Evolutionary conservation across 2,113 vertebrate species (phyloP), one percentile per base, ranked within the genome.

Genomic region (Pelecanus crispus): DNA sequence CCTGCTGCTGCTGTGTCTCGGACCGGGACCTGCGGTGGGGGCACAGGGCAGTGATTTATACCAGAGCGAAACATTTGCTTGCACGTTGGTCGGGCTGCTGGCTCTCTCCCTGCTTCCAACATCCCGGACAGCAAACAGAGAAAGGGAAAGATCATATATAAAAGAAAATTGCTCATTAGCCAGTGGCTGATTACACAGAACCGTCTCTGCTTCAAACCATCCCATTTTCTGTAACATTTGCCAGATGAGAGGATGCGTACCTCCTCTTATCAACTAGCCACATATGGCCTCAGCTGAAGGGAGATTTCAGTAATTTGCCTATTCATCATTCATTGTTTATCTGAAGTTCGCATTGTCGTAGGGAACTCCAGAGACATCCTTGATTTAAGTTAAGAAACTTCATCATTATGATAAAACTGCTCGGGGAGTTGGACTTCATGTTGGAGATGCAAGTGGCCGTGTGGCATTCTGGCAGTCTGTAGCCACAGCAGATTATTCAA

Each of bases 311-410:
- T 95, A 95, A 96, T 94, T 95, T 91, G 91, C 83, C 89, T 92
- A 94, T 96, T 95, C 93, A 95, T 95, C 96, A 95, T 71, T 95
- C 91, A 78, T 59, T 97, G 96, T 96, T 97, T 96, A 95, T 97
- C 94, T 96, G 94, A 92, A 94, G 89, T 91, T 95, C 91, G 71
- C 77, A 45, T 86, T 62, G 9, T 89, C 1, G 4, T 81, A 63
- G 61, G 70, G 47, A 92, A 52, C 94, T 94, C 94, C 86, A 81
- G 95, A 94, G 94, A 95, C 86, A 75, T 68, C 84, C 93, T 47
- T 84, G 96, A 89, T 96, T 86, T 79, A 95, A 95, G 93, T 95
- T 95, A 94, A 94, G 94, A 79, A 96, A 93, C 91, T 96, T 94
- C 91, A 96, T 96, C 95, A 97, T 91, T 34, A 58, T 92, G 95